Percentiles rank a stretch among this genome's conserved stretches.
These are phyloP conservation scores for Tipula vernalis DNA, from an alignment of 2,888 invertebrate genomes.

Conservation along the genomic window DNA sequence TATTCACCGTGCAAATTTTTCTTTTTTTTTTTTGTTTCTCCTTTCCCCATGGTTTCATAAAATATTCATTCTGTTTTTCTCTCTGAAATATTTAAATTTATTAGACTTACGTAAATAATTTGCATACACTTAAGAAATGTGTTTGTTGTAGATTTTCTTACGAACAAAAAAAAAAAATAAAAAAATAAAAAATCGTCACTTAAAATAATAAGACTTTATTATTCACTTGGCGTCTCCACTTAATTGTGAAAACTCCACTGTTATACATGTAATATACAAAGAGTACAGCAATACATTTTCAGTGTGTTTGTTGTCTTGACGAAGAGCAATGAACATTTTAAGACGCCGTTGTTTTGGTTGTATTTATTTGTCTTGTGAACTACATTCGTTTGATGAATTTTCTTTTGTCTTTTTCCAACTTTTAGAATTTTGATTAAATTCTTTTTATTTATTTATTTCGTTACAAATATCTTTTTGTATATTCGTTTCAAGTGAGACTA, in stretches of 20 bases:
- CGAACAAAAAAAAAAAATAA: not conserved
- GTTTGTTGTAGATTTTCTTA: not conserved
- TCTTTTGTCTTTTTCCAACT: not conserved
- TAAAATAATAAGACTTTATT: not conserved
- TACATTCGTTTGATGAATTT: not conserved
- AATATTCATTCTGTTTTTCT: not conserved
- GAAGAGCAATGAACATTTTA: not conserved
- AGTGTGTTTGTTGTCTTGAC: not conserved
- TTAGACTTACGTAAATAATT: not conserved
- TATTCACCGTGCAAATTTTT: not conserved
- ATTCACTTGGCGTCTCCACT: not conserved
- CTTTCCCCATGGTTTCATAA: not conserved
- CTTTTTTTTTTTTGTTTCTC: not conserved
- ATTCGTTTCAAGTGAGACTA: not conserved
- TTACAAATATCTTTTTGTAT: not conserved
- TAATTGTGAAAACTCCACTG: not conserved
- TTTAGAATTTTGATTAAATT: conserved; percentile 4
- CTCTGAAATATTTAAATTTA: not conserved
- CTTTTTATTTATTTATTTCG: not conserved
- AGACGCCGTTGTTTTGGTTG: not conserved
- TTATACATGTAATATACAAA: not conserved
- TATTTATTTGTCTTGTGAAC: not conserved
- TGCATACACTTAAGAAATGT: not conserved
- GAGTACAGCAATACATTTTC: not conserved
- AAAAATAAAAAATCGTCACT: not conserved